A percentile compares a stretch with the other conserved stretches of the same genome.
These are phyloP conservation scores for Idaea straminata DNA, from an alignment of 2,888 invertebrate species.

Conservation along the genomic window DNA sequence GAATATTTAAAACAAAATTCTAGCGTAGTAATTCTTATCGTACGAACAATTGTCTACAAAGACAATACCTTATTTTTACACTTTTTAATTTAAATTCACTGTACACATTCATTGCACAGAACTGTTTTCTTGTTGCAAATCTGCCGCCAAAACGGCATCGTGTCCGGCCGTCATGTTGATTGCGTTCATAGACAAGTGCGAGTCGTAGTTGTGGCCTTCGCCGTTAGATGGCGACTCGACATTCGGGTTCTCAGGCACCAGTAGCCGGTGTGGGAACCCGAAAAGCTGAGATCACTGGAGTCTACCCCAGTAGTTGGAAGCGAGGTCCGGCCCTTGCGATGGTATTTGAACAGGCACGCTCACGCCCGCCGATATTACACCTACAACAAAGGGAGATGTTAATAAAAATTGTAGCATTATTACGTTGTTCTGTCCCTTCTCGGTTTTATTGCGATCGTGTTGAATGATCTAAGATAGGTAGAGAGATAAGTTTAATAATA, in stretches of 20 bases:
- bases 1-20: too few species aligned
- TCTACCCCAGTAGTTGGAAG: slow-evolving; percentile 93
- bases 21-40: neutral
- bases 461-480: slow-evolving; percentile 11
- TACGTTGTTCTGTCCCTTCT: slow-evolving; percentile 18
- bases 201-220: slow-evolving; percentile 76
- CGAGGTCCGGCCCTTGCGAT: slow-evolving; percentile 89
- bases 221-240: slow-evolving; percentile 71
- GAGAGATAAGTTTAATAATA: neutral
- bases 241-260: slow-evolving; percentile 83
- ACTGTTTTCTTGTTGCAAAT: slow-evolving; percentile 64
- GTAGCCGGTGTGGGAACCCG: slow-evolving; percentile 90
- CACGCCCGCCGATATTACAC: slow-evolving; percentile 95
- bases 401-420: slow-evolving; percentile 34
- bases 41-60: neutral
- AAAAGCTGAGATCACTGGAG: slow-evolving; percentile 96
- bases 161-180: slow-evolving; percentile 79
- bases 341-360: slow-evolving; percentile 96
- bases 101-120: slow-evolving; percentile 56
- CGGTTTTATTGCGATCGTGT: slow-evolving; percentile 14
- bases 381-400: slow-evolving; percentile 74
- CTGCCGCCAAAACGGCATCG: slow-evolving; percentile 69
- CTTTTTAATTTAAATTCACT: slow-evolving; percentile 16
- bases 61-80: neutral
- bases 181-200: slow-evolving; percentile 67